A percentile compares a stretch with the other conserved stretches of the same genome.
phyloP scores from a whole-genome alignment of 2,888 invertebrate genomes.

The Drosophila nr. perissopoda region DNA sequence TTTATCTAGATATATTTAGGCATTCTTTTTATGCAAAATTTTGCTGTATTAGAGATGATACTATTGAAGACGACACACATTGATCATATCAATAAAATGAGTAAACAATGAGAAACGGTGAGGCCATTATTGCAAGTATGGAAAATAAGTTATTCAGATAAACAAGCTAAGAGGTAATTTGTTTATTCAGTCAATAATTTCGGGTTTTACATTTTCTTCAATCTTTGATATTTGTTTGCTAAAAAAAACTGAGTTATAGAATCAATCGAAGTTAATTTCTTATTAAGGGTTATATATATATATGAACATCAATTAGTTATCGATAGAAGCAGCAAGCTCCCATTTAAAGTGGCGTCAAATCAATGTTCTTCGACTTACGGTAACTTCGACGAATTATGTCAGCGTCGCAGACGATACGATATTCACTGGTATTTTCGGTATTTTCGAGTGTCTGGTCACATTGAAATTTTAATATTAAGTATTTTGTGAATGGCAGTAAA shows the following conservation, averaged over 20 bases:
- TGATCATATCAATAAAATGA: neutral
- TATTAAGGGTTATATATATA: neutral
- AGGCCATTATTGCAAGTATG: neutral
- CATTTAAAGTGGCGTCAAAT: slow-evolving; percentile 7
- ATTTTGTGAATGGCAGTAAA: slow-evolving; percentile 58
- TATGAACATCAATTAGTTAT: neutral
- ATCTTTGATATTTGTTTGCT: neutral
- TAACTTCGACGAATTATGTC: slow-evolving; percentile 8
- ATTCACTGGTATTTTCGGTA: slow-evolving; percentile 19
- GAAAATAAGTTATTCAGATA: neutral
- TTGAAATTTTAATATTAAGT: slow-evolving; percentile 38
- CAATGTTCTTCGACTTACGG: neutral
- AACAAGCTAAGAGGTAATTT: neutral
- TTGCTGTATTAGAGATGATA: neutral
- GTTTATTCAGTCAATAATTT: neutral
- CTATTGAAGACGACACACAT: neutral
- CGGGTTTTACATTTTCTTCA: neutral
- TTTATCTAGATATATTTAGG: neutral
- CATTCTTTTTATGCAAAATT: neutral
- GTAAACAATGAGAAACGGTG: neutral
- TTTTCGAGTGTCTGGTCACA: slow-evolving; percentile 42
- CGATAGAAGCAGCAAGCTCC: neutral
- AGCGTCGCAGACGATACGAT: neutral
- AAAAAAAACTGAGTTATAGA: neutral
- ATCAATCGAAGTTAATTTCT: neutral